Percentiles rank a stretch among this genome's conserved stretches.
phyloP scores from a whole-genome alignment of 2,888 invertebrate genomes.

The Lycocerus yunnanus region DNA sequence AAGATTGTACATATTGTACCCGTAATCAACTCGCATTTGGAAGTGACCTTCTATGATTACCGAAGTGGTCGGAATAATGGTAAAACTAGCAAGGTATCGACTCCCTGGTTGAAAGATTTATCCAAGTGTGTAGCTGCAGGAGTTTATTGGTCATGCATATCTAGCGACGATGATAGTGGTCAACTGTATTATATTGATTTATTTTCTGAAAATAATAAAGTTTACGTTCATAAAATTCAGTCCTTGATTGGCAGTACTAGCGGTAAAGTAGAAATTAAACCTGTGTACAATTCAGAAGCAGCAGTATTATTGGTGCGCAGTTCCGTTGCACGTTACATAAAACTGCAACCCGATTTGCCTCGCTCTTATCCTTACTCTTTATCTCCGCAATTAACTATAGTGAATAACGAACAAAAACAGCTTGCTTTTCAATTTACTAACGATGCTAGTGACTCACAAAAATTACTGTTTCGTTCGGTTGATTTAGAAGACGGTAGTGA shows the following conservation, averaged over 20 bases:
- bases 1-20: conserved; percentile 67
- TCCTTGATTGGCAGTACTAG: conserved; percentile 36
- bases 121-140: conserved; percentile 64
- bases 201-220: conserved; percentile 51
- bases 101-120: conserved; percentile 61
- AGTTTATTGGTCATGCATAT: conserved; percentile 69
- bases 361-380: conserved; percentile 59
- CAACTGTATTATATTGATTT: conserved; percentile 68
- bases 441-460: conserved; percentile 39
- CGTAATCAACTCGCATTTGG: conserved; percentile 65
- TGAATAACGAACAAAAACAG: conserved; percentile 43
- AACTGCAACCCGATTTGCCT: conserved; percentile 47
- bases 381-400: conserved; percentile 44
- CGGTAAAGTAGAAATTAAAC: conserved; percentile 35
- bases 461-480: conserved; percentile 43
- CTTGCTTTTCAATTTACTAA: conserved; percentile 47
- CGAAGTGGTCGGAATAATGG: conserved; percentile 64
- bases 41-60: conserved; percentile 67
- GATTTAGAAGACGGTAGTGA: conserved; percentile 40
- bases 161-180: conserved; percentile 57
- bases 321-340: conserved; percentile 39
- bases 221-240: conserved; percentile 33
- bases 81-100: conserved; percentile 62
- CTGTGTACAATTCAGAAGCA: conserved; percentile 39
- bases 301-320: conserved; percentile 40